Percentiles rank a stretch among this genome's conserved stretches.
Evolutionary conservation across 23 tunicate species (phyloP).

Genomic region (Halocynthia aurantium): DNA sequence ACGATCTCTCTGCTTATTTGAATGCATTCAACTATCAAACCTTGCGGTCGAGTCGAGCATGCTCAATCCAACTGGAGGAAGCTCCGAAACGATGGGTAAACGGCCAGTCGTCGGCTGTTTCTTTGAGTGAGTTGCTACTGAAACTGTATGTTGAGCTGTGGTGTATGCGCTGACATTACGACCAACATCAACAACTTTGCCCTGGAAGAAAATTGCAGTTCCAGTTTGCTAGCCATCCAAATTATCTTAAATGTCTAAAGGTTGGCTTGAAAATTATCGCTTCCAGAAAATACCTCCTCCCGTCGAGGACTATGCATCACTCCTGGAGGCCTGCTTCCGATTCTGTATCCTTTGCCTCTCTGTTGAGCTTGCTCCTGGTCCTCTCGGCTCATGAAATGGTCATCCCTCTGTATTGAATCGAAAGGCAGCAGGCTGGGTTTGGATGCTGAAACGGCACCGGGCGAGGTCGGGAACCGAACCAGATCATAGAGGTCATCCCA

Average conservation of each 20-base stretch:
- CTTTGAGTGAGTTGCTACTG: conserved; percentile 33
- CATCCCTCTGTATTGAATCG: conserved; percentile 69
- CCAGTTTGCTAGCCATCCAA: background rate
- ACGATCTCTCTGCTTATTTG: no score
- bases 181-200: conserved; percentile 35
- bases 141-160: conserved; percentile 29
- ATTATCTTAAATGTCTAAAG: background rate
- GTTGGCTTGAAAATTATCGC: background rate
- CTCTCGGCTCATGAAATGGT: conserved; percentile 3
- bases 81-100: conserved; percentile 34
- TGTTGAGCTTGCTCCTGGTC: conserved; percentile 3
- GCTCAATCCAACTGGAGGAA: conserved; percentile 62
- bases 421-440: conserved; percentile 49
- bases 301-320: conserved; percentile 65
- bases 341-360: background rate
- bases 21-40: background rate
- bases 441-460: conserved; percentile 21
- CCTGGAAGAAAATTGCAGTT: conserved; percentile 16
- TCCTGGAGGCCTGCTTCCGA: conserved; percentile 27
- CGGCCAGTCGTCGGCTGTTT: conserved; percentile 25
- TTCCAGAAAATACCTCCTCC: conserved; percentile 34
- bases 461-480: conserved; percentile 74
- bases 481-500: conserved; percentile 94
- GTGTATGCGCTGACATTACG: conserved; percentile 31
- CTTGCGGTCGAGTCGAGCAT: conserved; percentile 40